phyloP scores from a whole-genome alignment of 2,888 invertebrate genomes.

The Drosophila tanythrix region DNA sequence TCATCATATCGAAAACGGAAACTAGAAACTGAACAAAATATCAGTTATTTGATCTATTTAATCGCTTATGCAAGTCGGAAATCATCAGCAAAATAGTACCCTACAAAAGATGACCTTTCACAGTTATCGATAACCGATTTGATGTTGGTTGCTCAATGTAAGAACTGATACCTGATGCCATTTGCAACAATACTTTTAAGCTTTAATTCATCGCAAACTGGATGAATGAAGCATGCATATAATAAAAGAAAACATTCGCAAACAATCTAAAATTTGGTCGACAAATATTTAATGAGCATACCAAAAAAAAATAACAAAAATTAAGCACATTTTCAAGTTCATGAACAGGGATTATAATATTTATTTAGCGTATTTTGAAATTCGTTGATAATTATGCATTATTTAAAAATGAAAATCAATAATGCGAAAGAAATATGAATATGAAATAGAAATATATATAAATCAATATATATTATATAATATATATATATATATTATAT shows the following conservation, averaged over 20 bases:
- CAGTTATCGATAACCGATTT: neutral
- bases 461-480: too few species aligned
- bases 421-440: neutral
- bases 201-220: neutral
- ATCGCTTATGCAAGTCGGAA: neutral
- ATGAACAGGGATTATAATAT: constrained; percentile 9
- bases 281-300: constrained; percentile 12
- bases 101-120: neutral
- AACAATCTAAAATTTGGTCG: constrained; percentile 4
- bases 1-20: neutral
- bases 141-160: neutral
- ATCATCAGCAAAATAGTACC: neutral
- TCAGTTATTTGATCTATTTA: neutral
- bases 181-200: neutral
- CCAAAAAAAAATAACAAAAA: neutral
- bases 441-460: too few species aligned
- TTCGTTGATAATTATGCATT: constrained; percentile 5
- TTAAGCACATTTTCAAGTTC: constrained; percentile 14
- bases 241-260: neutral
- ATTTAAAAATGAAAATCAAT: neutral
- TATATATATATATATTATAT: neutral
- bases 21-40: neutral
- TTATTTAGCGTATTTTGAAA: constrained; percentile 17
- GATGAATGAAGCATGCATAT: neutral
- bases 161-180: neutral